Base-by-base conservation (phyloP, 2,113 vertebrate genomes). In the Indicator maculatus region DNA sequence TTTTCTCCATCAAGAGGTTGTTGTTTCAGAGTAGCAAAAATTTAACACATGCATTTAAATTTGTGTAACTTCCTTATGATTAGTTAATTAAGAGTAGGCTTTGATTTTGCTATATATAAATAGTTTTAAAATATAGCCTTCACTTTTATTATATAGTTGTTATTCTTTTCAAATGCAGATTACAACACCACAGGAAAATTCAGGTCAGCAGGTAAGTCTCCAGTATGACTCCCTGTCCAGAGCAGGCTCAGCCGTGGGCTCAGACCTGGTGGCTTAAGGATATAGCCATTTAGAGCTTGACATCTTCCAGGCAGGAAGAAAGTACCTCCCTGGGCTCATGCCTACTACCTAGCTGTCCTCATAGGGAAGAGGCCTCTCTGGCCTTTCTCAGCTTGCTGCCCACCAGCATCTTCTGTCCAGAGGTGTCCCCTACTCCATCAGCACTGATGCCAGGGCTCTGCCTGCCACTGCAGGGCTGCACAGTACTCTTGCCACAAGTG, bases 311-410 rank as follows among this genome's bases (percentile, higher is more conserved):
- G 16, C 11, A 39, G 6, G 38, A 23, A 75, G 10, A 21, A 0
- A 2, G 9, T 36, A 36, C n/a, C 6, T n/a, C 47, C 15, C 8
- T 33, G 39, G 11, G 24, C 10, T 17, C 11, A 4, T 13, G 5
- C 31, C 7, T 28, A 6, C 14, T 55, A 10, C 21, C 31, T 31
- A 11, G 11, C 21, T 36, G 8, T 55, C 45, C 27, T 55, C 8
- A 28, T 2, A 24, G 36, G 23, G 36, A 63, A 63, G 26, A 38
- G 38, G 0, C 15, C 53, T 19, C 26, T 52, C 36, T 60, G 72
- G 11, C 8, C 33, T 3, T 15, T 61, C 19, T 38, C 12, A 26
- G 11, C 10, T 70, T 2, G 0, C 6, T 2, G 5, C 12, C 19
- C 12, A 55, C 18, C 27, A 82, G 18, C 26, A 36, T 2, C 4